Percentiles rank a stretch among this genome's conserved stretches.
phyloP scores from a whole-genome alignment of 1,140 invertebrate species.

The Ruditapes philippinarum region DNA sequence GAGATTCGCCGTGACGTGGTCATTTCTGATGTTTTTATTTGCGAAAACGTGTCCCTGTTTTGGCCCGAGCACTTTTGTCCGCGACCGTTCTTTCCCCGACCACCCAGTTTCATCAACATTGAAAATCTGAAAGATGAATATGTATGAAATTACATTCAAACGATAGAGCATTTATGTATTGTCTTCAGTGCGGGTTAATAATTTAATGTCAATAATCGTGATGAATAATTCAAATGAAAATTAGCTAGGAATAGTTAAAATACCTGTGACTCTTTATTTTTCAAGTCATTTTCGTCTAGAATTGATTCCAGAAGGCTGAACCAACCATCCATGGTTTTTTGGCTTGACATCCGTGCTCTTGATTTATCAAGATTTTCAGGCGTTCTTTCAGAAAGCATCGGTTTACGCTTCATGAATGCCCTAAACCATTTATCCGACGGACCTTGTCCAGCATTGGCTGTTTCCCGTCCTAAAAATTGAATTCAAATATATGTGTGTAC shows the following conservation, averaged over 20 bases:
- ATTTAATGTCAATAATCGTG: too few species aligned
- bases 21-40: background rate
- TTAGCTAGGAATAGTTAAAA: background rate
- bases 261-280: conserved; percentile 12
- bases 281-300: background rate
- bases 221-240: background rate
- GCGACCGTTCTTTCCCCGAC: background rate
- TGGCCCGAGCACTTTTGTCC: background rate
- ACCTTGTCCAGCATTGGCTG: background rate
- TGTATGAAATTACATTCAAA: background rate
- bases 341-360: background rate
- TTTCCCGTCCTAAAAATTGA: background rate
- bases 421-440: conserved; percentile 34
- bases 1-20: background rate
- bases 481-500: background rate
- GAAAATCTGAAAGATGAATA: background rate
- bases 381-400: conserved; percentile 1
- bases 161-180: background rate
- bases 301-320: background rate
- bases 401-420: background rate
- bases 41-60: background rate
- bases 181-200: too few species aligned
- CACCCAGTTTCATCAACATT: conserved; percentile 17
- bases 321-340: background rate
- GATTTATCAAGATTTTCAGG: background rate